Base-by-base conservation (phyloP, 2,113 vertebrate genomes). In the Acanthisitta chloris region DNA sequence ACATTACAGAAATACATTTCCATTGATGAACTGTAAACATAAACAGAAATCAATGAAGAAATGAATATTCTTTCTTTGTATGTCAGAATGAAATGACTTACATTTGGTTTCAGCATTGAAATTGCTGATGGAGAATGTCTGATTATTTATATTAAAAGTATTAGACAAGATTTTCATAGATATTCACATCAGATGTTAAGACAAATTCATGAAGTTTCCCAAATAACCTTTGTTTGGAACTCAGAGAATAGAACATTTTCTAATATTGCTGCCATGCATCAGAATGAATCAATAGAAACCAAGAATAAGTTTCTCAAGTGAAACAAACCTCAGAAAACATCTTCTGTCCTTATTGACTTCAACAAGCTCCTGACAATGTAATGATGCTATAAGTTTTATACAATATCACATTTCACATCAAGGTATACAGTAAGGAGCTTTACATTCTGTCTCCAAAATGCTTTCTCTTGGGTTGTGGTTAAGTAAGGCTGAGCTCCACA, bases 401-500 rank as follows among this genome's bases (percentile, higher is more conserved):
- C 9, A 46, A 8, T 7, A 72, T 34, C 26, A 7, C 8, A 1
- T 65, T 78, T 46, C 33, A 36, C 7, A 59, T 43, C 42, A 70
- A 71, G 14, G 28, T 51, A 20, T 14, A 31, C 9, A 46, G 38
- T 46, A 43, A 67, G 19, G 17, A 90, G 46, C 65, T 96, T 83
- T 92, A 51, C 42, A 54, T 78, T 59, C 36, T 82, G 66, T 33
- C 86, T 84, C 82, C 48, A 62, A 67, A 92, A 71, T 34, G 26
- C 34, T 61, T 38, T 89, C 87, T 89, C 77, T 91, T 79, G 69
- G 76, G 65, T 86, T 94, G 93, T 86, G 90, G 88, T 94, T 97
- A 97, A 95, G 76, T 83, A 89, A 86, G 66, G 54, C 46, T 55
- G 57, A 81, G 77, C 49, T 97, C 45, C 9, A 21, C 90, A 91